Base-by-base conservation (phyloP, 2,797 vertebrate species). In the Falco novaeseelandiae region DNA sequence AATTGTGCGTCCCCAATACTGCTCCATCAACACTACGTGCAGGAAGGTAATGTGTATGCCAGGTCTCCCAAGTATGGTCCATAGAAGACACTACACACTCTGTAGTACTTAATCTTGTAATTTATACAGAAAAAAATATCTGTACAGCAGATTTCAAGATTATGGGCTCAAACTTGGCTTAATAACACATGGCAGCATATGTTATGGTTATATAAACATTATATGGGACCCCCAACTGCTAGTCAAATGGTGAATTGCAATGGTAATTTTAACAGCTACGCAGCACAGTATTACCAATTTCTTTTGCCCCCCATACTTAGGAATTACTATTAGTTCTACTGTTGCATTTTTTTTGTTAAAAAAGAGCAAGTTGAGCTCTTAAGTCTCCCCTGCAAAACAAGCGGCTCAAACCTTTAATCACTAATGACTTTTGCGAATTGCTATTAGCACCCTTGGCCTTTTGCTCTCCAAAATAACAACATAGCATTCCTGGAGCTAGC, bases 31-130 rank as follows among this genome's bases (percentile, higher is more conserved):
- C 1, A 5, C 38, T 3, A 5, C 5, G 59, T 54, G 27, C 30
- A 8, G 1, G 3, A 8, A 49, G 62, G 34, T 9, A 46, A 34
- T 6, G 22, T 0, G 8, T 6, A 10, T 15, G 34, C 46, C 58
- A 66, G 23, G 15, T 12, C 13, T 73, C 74, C 46, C 36, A 27
- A 23, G 38, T 3, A 19, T 0, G 14, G 48, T 3, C 23, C 51
- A 16, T 0, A n/a, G 34, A 32, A 51, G 19, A 72, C 34, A 54
- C 16, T 7, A 46, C 34, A 6, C 0, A 2, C 58, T 59, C 67
- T 30, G 32, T 3, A n/a, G 48, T 3, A 42, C 15, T 87, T 10
- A 23, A 40, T 79, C 76, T 66, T 40, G 25, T 22, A 10, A 20
- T 52, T 67, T 21, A 22, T 2, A 38, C 32, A 36, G 52, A 22